Conservation (phyloP, 2,888 invertebrate genomes). For the Eupithecia exiguata region DNA sequence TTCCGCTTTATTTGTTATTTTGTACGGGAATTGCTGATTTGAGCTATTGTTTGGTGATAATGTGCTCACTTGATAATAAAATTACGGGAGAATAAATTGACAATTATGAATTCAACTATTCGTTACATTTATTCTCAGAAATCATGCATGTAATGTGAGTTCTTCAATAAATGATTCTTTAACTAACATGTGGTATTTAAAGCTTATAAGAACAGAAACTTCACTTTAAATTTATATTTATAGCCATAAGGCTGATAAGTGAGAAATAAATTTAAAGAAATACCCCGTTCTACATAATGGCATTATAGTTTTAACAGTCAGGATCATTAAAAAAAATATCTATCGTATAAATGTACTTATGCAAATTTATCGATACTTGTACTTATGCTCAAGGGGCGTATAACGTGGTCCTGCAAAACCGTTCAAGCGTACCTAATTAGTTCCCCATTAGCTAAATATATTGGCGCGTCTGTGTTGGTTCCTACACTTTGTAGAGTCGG, state of each 20-base stretch:
- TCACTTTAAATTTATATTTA: no score
- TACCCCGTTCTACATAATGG: not conserved
- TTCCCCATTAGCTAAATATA: constrained; percentile 77
- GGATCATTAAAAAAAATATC: not conserved
- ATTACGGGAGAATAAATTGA: not conserved
- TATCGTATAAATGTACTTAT: constrained; percentile 26
- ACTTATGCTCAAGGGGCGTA: constrained; percentile 65
- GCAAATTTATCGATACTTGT: constrained; percentile 22
- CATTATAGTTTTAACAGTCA: not conserved
- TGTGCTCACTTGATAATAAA: not conserved
- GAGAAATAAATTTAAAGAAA: no score
- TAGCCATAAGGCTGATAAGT: no score
- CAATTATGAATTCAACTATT: not conserved
- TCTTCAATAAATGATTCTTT: no score
- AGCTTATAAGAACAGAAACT: no score
- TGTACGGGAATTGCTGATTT: not conserved
- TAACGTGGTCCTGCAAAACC: constrained; percentile 70
- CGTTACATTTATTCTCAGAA: not conserved
- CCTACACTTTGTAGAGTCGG: constrained; percentile 16
- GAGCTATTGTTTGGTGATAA: constrained; percentile 2
- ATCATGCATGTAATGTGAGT: no score
- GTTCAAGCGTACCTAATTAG: constrained; percentile 70
- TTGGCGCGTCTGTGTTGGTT: constrained; percentile 48
- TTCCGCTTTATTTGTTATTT: constrained; percentile 19
- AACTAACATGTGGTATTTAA: no score